These are phyloP conservation scores for Saxidomus purpurata DNA, from an alignment of 1,140 invertebrate species.

Conservation along the genomic window DNA sequence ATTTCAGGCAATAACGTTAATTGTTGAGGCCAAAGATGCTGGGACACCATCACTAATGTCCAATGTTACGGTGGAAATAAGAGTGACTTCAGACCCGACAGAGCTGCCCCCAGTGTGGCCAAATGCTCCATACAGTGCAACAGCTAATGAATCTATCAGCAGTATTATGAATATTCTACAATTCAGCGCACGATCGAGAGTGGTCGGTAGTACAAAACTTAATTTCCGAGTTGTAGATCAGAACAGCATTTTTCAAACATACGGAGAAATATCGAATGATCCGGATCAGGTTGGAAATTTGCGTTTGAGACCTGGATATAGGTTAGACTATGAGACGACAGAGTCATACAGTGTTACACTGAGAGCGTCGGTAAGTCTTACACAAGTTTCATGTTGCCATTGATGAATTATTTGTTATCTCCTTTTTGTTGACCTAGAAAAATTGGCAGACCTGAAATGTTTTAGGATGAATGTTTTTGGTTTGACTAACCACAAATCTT, in stretches of 20 bases:
- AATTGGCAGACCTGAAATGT: too few relatives aligned
- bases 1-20: background rate
- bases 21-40: background rate
- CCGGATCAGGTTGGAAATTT: background rate
- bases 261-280: background rate
- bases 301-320: background rate
- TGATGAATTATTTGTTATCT: too few relatives aligned
- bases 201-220: background rate
- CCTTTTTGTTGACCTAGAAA: too few relatives aligned
- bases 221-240: background rate
- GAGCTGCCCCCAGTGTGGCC: background rate
- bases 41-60: background rate
- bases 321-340: constrained; percentile 43
- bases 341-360: constrained; percentile 33
- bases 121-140: background rate
- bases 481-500: too few relatives aligned
- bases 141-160: background rate
- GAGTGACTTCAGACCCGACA: background rate
- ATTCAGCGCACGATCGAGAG: background rate
- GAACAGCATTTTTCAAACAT: background rate
- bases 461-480: too few relatives aligned
- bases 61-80: constrained; percentile 2
- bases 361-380: constrained; percentile 64
- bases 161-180: background rate
- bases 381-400: too few relatives aligned